phyloP scores from a whole-genome alignment of 2,797 vertebrate genomes.

The Toxotes lorentzi region DNA sequence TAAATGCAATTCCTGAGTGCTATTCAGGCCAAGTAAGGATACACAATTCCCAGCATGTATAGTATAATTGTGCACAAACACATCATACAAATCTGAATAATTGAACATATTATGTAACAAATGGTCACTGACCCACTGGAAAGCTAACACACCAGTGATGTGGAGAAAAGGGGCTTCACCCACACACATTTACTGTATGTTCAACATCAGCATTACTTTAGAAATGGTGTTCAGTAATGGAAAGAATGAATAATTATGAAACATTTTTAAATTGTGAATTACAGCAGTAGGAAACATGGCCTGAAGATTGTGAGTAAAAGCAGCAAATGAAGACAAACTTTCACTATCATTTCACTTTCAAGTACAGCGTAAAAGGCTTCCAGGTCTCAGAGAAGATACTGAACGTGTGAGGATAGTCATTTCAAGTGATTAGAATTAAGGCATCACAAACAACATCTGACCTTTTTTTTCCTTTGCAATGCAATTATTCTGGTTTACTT shows the following conservation, averaged over 20 bases:
- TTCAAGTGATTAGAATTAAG: not conserved
- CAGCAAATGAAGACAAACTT: not conserved
- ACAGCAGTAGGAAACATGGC: not conserved
- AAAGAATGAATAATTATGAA: not conserved
- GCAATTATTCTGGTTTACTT: conserved; percentile 8
- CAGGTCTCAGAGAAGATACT: not conserved
- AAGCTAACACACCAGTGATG: conserved; percentile 1
- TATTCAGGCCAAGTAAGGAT: not conserved
- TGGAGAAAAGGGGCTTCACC: conserved; percentile 3
- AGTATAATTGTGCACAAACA: not conserved
- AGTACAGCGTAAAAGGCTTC: not conserved
- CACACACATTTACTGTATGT: not conserved
- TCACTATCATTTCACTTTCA: not conserved
- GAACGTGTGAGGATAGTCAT: not conserved
- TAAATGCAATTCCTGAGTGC: not conserved
- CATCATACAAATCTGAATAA: conserved; percentile 26
- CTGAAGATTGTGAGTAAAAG: no score
- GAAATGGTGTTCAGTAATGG: not conserved
- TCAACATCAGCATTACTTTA: not conserved
- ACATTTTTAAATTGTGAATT: no score
- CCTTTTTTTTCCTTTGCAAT: not conserved
- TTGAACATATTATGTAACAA: not conserved
- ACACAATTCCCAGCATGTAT: not conserved
- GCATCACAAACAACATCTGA: not conserved
- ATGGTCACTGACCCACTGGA: not conserved